Base-by-base conservation (phyloP, 2,888 invertebrate species). In the Parnassius glacialis region DNA sequence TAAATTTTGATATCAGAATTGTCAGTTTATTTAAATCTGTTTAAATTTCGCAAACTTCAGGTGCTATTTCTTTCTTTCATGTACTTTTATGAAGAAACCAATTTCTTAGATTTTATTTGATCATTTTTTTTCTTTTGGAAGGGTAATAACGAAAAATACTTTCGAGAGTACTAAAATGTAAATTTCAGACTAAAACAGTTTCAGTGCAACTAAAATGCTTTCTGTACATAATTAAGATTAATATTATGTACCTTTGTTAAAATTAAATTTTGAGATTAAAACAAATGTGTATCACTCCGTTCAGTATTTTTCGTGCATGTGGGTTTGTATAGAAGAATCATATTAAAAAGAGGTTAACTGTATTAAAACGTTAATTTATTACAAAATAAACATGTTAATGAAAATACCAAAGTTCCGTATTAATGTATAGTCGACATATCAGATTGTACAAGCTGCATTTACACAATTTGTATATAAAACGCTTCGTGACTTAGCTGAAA, bases 401-500 rank as follows among this genome's bases (percentile, higher is more conserved):
- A 62, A 54, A 62, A 62, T 58, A 54, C 54, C 62, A 58, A 62
- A 62, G 58, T 45, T 62, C 58, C 58, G 57, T 58, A 58, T 62
- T 50, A 16, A 62, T 44, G 57, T 61, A 62, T 51, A 52, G 58
- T 62, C 58, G 54, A 67, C 65, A 67, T 67, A 67, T 67, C 67
- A 65, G 65, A 59, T 62, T 34, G 53, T 58, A 58, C 62, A 65
- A 67, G 67, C 67, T 65, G 65, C 67, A 60, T 62, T 64, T 64
- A 67, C 62, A 67, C 67, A 64, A 65, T 64, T 62, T 58, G 63
- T 67, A 67, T 67, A 20, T 59, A 59, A 52, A 52, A n/a, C 47
- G 62, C 44, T 42, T 51, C 59, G 60, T 61, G 58, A 55, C 66
- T 65, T 67, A 68, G 68, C 67, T 68, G 61, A 58, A 67, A 68